These are phyloP conservation scores for Zoroaster sp. DNA, from an alignment of 53 echinoderm and acorn worm genomes.

Conservation along the genomic window DNA sequence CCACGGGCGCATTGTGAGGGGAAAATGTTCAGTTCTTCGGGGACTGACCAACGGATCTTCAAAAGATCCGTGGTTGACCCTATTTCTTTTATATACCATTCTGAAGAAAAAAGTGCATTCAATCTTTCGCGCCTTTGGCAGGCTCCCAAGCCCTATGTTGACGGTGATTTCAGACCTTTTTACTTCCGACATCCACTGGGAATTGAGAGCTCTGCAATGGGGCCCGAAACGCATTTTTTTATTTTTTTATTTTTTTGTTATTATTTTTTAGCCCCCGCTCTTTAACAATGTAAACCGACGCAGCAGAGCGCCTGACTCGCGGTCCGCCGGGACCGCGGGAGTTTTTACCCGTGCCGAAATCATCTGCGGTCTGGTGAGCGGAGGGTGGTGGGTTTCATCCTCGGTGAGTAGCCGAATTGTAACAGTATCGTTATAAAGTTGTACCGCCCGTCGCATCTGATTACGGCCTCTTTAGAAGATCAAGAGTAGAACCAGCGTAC, in stretches of 20 bases:
- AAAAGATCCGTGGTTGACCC: too few relatives aligned
- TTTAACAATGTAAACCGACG: not conserved
- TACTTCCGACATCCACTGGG: not conserved
- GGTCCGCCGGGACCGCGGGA: slow-evolving; percentile 7
- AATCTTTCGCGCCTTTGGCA: not conserved
- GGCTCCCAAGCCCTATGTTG: not conserved
- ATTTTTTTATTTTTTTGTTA: not conserved
- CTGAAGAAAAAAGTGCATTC: not conserved
- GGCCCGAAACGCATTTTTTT: too few relatives aligned
- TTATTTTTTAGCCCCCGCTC: not conserved
- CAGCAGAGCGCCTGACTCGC: slow-evolving; percentile 20
- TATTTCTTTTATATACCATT: not conserved
- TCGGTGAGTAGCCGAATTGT: slow-evolving; percentile 9
- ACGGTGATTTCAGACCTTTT: not conserved
- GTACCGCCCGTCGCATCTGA: slow-evolving; percentile 8
- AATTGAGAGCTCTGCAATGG: too few relatives aligned
- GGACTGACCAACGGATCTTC: too few relatives aligned
- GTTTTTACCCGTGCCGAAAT: slow-evolving; percentile 6
- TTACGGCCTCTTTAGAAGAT: not conserved
- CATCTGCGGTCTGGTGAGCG: slow-evolving; percentile 35
- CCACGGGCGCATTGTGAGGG: too few relatives aligned
- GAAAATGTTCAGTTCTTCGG: too few relatives aligned
- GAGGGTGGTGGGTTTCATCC: not conserved
- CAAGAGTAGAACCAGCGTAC: not conserved
- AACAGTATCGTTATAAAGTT: slow-evolving; percentile 37